Conservation (phyloP, 1,140 invertebrate genomes). For the Diorhabda carinulata region DNA sequence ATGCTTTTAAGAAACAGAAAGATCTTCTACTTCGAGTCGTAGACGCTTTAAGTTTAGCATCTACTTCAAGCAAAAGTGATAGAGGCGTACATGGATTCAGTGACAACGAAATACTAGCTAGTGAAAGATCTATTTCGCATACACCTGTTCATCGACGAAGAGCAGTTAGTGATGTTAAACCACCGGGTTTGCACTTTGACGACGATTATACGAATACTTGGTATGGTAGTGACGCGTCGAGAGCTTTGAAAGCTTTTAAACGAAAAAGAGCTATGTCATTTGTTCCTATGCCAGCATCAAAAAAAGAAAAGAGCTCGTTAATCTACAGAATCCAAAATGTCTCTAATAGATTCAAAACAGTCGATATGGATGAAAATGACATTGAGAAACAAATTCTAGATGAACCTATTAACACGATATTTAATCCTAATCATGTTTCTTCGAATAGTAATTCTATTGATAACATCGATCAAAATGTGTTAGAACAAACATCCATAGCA, state of each 20-base stretch:
- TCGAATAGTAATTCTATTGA: neutral
- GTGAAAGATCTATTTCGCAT: slow-evolving; percentile 53
- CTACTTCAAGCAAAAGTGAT: slow-evolving; percentile 46
- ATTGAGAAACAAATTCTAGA: slow-evolving; percentile 36
- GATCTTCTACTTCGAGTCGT: slow-evolving; percentile 70
- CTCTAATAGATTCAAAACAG: slow-evolving; percentile 31
- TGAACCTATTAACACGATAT: slow-evolving; percentile 5
- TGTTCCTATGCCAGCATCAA: slow-evolving; percentile 13
- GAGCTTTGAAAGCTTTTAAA: slow-evolving; percentile 50
- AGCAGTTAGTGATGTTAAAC: slow-evolving; percentile 50
- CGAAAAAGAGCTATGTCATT: slow-evolving; percentile 20
- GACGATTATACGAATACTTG: slow-evolving; percentile 60
- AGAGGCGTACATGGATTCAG: slow-evolving; percentile 44
- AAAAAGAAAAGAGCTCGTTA: slow-evolving; percentile 26
- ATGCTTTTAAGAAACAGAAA: slow-evolving; percentile 63
- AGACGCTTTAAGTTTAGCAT: slow-evolving; percentile 62
- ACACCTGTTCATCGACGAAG: slow-evolving; percentile 51
- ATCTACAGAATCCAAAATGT: slow-evolving; percentile 29
- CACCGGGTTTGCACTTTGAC: slow-evolving; percentile 47
- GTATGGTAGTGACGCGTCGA: slow-evolving; percentile 58
- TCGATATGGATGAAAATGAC: slow-evolving; percentile 32
- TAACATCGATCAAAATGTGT: slow-evolving; percentile 48
- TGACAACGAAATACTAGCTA: slow-evolving; percentile 59
- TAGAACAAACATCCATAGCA: slow-evolving; percentile 72
- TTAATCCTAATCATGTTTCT: neutral